These are phyloP conservation scores for Sebastes iracundus DNA, from an alignment of 2,797 vertebrate genomes.

Conservation along the genomic window DNA sequence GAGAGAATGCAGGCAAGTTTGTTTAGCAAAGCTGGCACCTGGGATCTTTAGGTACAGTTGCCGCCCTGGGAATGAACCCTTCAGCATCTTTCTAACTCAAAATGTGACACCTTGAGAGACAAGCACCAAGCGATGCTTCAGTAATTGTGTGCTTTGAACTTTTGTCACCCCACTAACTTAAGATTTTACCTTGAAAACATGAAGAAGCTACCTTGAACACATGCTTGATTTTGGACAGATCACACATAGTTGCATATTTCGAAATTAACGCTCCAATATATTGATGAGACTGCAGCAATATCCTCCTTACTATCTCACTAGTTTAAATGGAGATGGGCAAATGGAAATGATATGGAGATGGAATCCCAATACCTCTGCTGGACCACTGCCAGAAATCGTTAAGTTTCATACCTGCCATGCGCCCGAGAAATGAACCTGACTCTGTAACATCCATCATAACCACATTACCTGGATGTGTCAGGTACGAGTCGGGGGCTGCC, in stretches of 20 bases:
- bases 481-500: constrained; percentile 31
- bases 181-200: background rate
- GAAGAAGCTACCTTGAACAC: background rate
- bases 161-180: background rate
- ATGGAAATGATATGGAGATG: constrained; percentile 47
- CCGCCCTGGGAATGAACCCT: constrained; percentile 31
- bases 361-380: constrained; percentile 26
- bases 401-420: constrained; percentile 37
- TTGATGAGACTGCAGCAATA: constrained; percentile 39
- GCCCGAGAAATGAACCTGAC: constrained; percentile 40
- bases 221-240: background rate
- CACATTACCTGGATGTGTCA: constrained; percentile 55
- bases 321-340: constrained; percentile 19
- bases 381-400: constrained; percentile 47
- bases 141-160: constrained; percentile 2
- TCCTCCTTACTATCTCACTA: background rate
- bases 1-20: background rate
- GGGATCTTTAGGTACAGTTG: constrained; percentile 2
- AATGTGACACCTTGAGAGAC: background rate
- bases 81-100: constrained; percentile 9
- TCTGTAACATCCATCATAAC: constrained; percentile 57
- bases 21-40: background rate
- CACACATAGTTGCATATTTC: background rate
- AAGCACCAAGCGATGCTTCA: background rate
- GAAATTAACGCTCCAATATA: constrained; percentile 11